phyloP scores from a whole-genome alignment of 2,888 invertebrate species.

The Aquatica leii region DNA sequence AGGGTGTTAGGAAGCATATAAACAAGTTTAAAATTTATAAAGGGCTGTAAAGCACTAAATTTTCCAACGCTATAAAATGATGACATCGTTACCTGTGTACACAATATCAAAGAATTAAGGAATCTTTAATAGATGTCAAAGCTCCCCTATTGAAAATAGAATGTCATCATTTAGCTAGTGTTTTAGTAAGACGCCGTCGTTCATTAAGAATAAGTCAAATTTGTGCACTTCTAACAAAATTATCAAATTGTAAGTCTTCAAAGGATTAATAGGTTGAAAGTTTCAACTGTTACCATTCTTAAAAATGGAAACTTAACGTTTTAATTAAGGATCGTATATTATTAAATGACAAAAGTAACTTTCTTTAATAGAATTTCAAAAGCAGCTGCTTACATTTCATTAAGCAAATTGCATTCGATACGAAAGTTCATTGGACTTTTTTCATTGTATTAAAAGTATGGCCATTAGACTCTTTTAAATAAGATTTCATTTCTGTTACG shows the following conservation, averaged over 20 bases:
- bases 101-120: conserved; percentile 4
- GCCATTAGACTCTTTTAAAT: too few species aligned
- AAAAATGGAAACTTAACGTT: not conserved
- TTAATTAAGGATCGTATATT: not conserved
- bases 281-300: too few species aligned
- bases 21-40: conserved; percentile 7
- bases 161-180: not conserved
- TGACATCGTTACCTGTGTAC: conserved; percentile 11
- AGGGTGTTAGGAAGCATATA: not conserved
- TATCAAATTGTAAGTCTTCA: too few species aligned
- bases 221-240: too few species aligned
- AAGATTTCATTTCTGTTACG: too few species aligned
- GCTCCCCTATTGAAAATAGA: conserved; percentile 3
- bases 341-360: not conserved
- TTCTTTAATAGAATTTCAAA: not conserved
- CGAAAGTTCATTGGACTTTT: not conserved
- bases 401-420: conserved; percentile 2
- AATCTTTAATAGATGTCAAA: conserved; percentile 6
- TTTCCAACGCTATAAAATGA: conserved; percentile 6
- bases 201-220: too few species aligned
- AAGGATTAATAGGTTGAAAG: too few species aligned
- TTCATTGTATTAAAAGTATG: not conserved
- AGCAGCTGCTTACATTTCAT: conserved; percentile 1
- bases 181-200: too few species aligned
- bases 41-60: conserved; percentile 1